Evolutionary conservation across 2,113 vertebrate genomes (phyloP), one percentile per base, ranked within the genome.

Genomic region (Blennius ocellaris): DNA sequence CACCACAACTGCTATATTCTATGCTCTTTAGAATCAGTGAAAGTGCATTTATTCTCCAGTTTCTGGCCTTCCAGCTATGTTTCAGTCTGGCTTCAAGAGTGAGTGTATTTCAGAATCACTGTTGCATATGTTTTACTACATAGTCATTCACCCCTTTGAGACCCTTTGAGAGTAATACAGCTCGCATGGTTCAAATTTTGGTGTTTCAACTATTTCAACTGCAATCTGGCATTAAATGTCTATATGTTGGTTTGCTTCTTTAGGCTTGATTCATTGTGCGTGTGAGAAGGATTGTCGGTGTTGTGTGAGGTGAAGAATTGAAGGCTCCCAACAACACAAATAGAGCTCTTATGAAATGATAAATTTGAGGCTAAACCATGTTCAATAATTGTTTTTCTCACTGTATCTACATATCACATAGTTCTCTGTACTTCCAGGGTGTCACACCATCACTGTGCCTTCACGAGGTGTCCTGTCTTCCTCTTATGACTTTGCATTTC

Each of bases 101-200:
- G 40, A 40, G 5, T 48, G 15, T 56, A 52, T 52, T 53, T 72
- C 52, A 58, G 48, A 16, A 50, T 73, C 15, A 48, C 47, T 43
- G 48, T 64, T 11, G 53, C 6, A 51, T 52, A 39, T 0, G 2
- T 30, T 59, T 55, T 51, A 48, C 36, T 41, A 11, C 14, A 36
- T 30, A 55, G 64, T 60, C 63, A 11, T 73, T 73, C 37, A 36
- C 49, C 14, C 15, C 30, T 15, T 48, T 48, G 15, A 6, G 60
- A 39, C 51, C 52, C n/a, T n/a, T n/a, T n/a, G n/a, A n/a, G 62
- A 14, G 36, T 65, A 55, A 72, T 70, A 30, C 82, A 64, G 41
- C 16, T 73, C 73, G 68, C 48, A 63, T 37, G 49, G 38, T 58
- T 55, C 38, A 11, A 68, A 36, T 49, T 72, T 16, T 81, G 50